Evolutionary conservation across 2,797 vertebrate genomes (phyloP).

Genomic region (Semotilus atromaculatus): DNA sequence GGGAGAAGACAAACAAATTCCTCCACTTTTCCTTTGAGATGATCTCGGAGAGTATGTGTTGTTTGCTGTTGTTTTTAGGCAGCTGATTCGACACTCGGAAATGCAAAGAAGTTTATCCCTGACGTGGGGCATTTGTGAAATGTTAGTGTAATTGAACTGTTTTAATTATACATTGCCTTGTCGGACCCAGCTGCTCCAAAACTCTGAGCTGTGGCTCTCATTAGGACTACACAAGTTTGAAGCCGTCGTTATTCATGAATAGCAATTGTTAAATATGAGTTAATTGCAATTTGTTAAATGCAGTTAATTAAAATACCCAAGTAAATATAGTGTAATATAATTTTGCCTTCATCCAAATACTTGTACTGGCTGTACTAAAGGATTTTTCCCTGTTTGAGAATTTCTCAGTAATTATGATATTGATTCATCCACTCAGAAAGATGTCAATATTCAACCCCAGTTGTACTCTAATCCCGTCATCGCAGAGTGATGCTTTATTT

Average conservation of each 20-base stretch:
- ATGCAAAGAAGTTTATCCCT: not conserved
- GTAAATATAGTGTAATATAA: not conserved
- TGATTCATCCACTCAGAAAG: constrained; percentile 22
- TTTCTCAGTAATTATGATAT: constrained; percentile 10
- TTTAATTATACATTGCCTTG: not conserved
- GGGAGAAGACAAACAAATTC: not conserved
- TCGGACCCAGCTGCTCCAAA: not conserved
- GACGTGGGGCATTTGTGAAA: not conserved
- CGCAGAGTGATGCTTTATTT: constrained; percentile 10
- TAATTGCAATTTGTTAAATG: not conserved
- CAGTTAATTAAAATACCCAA: not conserved
- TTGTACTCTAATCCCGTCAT: constrained; percentile 9
- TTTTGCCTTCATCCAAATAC: not conserved
- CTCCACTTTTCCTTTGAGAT: not conserved
- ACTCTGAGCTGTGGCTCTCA: not conserved
- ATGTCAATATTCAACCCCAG: constrained; percentile 34
- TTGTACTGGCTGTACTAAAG: not conserved
- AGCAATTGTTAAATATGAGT: not conserved
- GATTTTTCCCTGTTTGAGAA: not conserved
- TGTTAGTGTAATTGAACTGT: not conserved
- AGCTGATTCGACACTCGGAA: not conserved
- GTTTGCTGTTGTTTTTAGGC: not conserved
- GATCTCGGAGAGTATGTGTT: not conserved
- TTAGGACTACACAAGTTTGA: not conserved
- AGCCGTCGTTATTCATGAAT: not conserved